Evolutionary conservation across 2,888 invertebrate genomes (phyloP).

Genomic region (Artemia sinica): DNA sequence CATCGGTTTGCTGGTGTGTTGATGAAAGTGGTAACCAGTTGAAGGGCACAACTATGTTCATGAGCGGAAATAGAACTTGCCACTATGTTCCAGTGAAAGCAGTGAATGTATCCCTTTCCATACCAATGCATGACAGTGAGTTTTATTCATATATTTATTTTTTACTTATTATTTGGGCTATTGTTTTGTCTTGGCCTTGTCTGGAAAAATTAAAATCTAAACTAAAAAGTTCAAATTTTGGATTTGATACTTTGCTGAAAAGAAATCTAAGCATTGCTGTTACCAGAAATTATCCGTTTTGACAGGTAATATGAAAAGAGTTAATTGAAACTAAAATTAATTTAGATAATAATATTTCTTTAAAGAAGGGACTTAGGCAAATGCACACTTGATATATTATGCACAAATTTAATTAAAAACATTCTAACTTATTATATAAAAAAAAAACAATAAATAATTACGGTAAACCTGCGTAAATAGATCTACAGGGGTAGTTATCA

Average conservation of each 20-base stretch:
- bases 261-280: not conserved
- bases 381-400: no score
- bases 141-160: conserved; percentile 29
- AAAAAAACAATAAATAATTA: no score
- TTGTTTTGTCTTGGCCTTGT: not conserved
- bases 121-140: not conserved
- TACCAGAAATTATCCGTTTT: no score
- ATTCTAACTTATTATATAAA: no score
- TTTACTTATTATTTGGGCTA: conserved; percentile 16
- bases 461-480: no score
- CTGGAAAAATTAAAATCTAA: not conserved
- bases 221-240: not conserved
- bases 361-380: no score
- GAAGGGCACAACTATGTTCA: conserved; percentile 42
- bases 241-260: not conserved
- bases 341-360: no score
- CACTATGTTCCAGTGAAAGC: conserved; percentile 27
- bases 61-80: conserved; percentile 41
- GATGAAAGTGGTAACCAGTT: conserved; percentile 62
- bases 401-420: no score
- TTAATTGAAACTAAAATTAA: no score
- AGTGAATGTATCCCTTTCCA: not conserved
- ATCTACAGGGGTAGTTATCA: no score
- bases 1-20: conserved; percentile 61
- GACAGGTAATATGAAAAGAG: no score